Percentiles rank a stretch among this genome's conserved stretches.
Conservation (phyloP, 2,797 vertebrate species). For the Brachyrhaphis roseni region DNA sequence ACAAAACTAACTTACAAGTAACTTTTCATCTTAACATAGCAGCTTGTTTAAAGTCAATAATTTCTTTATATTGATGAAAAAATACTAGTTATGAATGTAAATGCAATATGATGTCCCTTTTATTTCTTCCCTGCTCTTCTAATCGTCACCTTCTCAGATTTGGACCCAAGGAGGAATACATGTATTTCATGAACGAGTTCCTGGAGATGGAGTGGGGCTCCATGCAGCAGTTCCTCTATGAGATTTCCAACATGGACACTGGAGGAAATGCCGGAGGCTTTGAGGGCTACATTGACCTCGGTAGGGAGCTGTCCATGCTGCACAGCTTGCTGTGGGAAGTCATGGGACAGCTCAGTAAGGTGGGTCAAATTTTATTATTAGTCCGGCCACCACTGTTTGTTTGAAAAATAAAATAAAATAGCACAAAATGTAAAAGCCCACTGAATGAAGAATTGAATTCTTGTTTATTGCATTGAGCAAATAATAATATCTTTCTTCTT, state of each 20-base stretch:
- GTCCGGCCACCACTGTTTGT: background rate
- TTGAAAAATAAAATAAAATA: background rate
- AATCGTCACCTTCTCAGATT: constrained; percentile 79
- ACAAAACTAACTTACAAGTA: too few species aligned
- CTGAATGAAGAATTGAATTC: background rate
- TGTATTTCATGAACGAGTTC: constrained; percentile 98
- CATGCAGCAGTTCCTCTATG: constrained; percentile 98
- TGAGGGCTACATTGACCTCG: constrained; percentile 97
- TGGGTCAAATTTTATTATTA: constrained; percentile 44
- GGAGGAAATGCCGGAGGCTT: constrained; percentile 93
- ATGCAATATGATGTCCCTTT: background rate
- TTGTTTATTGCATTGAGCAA: background rate
- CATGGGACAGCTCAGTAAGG: constrained; percentile 96
- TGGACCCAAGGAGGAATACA: constrained; percentile 93
- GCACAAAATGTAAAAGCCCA: background rate
- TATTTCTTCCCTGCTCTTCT: constrained; percentile 21
- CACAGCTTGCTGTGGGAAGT: constrained; percentile 97
- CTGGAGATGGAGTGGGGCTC: constrained; percentile 97
- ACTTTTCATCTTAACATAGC: background rate
- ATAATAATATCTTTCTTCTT: background rate
- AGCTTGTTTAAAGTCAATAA: too few species aligned
- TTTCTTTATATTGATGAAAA: background rate
- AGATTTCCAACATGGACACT: constrained; percentile 95
- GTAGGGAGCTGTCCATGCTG: constrained; percentile 93
- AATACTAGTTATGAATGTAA: background rate